Evolutionary conservation across 2,797 vertebrate species (phyloP).

Genomic region (Uromys caudimaculatus): DNA sequence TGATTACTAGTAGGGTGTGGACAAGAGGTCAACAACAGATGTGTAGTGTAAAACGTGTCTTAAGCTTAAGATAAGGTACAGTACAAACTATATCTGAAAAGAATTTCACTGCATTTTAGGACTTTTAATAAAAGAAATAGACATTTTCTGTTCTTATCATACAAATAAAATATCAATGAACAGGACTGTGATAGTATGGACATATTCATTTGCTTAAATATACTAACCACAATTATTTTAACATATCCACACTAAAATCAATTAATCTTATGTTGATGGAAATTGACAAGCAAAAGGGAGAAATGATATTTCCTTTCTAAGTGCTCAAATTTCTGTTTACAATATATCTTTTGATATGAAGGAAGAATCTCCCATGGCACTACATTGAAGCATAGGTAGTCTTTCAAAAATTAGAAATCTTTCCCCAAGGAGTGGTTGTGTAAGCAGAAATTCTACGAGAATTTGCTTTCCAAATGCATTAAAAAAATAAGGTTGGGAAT

Average conservation of each 20-base stretch:
- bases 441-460: constrained; percentile 26
- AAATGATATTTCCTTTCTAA: not conserved
- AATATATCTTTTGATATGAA: not conserved
- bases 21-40: not conserved
- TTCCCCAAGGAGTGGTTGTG: constrained; percentile 4
- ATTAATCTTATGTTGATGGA: not conserved
- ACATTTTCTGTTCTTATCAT: not conserved
- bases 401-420: constrained; percentile 24
- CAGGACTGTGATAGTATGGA: not conserved
- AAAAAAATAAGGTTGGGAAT: not conserved
- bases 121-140: not conserved
- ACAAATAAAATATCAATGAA: not conserved
- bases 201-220: not conserved
- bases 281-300: not conserved
- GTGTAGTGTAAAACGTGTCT: not conserved
- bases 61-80: not conserved
- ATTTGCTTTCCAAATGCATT: not conserved
- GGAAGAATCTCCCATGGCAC: not conserved
- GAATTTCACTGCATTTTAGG: not conserved
- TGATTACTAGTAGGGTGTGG: not conserved
- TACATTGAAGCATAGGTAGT: not conserved
- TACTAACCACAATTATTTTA: not conserved
- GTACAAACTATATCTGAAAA: not conserved
- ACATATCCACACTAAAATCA: not conserved
- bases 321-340: constrained; percentile 9